Percentiles rank a stretch among this genome's conserved stretches.
These are phyloP conservation scores for Erebia ligea DNA, from an alignment of 2,888 invertebrate genomes.

Conservation along the genomic window DNA sequence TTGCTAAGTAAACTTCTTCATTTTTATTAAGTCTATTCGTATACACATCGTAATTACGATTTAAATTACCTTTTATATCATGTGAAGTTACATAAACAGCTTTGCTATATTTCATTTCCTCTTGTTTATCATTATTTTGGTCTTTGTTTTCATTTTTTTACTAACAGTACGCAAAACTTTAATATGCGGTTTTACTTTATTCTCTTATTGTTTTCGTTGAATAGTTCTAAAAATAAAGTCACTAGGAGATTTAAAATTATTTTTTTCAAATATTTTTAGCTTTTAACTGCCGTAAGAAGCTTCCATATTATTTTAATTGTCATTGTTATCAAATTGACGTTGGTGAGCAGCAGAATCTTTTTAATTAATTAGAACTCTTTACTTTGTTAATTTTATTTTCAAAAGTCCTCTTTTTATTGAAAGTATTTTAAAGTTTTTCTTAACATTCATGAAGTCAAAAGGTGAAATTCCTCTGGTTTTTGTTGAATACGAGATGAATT, in stretches of 20 bases:
- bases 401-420: not conserved
- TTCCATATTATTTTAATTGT: not conserved
- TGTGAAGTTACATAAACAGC: conserved; percentile 54
- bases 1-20: conserved; percentile 42
- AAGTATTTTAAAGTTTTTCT: not conserved
- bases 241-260: conserved; percentile 5
- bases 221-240: not conserved
- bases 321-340: not conserved
- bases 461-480: too few species aligned
- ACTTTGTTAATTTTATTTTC: not conserved
- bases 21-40: conserved; percentile 38
- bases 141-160: conserved; percentile 39
- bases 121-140: conserved; percentile 57
- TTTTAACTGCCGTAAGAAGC: not conserved
- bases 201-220: not conserved
- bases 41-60: conserved; percentile 41
- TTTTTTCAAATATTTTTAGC: conserved; percentile 1
- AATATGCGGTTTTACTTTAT: not conserved
- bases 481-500: too few species aligned
- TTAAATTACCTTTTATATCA: conserved; percentile 42
- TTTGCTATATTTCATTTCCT: conserved; percentile 52
- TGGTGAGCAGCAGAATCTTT: not conserved
- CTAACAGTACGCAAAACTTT: not conserved
- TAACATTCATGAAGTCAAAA: not conserved
- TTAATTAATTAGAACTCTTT: not conserved